Conservation (phyloP, 2,797 vertebrate species). For the Characodon lateralis region DNA sequence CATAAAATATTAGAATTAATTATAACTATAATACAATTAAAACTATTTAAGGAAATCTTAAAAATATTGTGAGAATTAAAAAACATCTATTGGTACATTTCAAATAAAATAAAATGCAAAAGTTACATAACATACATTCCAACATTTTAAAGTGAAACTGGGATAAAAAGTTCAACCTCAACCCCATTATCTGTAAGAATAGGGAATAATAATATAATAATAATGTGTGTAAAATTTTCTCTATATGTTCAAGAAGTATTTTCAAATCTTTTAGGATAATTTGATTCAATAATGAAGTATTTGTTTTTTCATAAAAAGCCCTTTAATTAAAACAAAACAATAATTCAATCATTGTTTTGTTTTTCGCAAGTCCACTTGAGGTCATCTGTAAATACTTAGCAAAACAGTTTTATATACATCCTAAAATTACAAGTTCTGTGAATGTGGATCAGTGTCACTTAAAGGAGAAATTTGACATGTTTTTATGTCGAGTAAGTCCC, state of each 20-base stretch:
- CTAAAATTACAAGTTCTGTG: background rate
- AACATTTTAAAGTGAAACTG: no score
- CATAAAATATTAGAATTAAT: background rate
- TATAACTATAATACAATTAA: no score
- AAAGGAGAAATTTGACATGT: background rate
- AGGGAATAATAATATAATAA: no score
- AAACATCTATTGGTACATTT: background rate
- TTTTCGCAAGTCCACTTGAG: background rate
- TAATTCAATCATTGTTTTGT: background rate
- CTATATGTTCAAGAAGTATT: background rate
- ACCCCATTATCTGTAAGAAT: no score
- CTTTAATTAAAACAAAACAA: no score
- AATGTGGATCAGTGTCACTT: background rate
- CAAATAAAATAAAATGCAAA: background rate
- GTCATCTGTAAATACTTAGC: background rate
- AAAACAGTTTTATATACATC: background rate
- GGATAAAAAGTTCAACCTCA: no score
- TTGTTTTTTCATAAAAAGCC: background rate
- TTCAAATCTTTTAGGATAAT: background rate
- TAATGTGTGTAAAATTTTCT: background rate
- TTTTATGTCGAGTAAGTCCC: background rate
- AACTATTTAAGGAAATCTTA: background rate
- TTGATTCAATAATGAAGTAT: background rate
- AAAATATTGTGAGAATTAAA: background rate
- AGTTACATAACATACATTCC: background rate